Base-by-base conservation (phyloP, 2,113 vertebrate species). In the Cavia aperea region DNA sequence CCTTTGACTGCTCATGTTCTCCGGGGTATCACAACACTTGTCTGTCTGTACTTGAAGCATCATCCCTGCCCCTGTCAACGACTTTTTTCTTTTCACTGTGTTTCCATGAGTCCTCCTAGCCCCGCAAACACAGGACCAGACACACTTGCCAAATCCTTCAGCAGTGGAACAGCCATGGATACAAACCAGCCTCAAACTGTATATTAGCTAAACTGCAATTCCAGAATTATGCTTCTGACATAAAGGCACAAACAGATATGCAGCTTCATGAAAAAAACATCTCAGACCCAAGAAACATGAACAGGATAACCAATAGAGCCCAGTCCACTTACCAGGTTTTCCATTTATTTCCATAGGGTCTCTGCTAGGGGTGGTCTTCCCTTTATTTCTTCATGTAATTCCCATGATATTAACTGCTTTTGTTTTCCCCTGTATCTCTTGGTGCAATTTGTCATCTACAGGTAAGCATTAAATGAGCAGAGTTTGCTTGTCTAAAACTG, bases 1-100 rank as follows among this genome's bases (percentile, higher is more conserved):
- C 54, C 82, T 95, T 58, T 75, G 88, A 84, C 66, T 60, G 66
- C 81, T 56, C 29, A 23, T 39, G 49, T 94, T 83, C 86, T 81
- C 88, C 43, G 82, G 87, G 93, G 94, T 93, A 91, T 90, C 77
- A 75, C 87, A 89, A 84, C 21, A 54, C 63, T 63, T n/a, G 33
- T 29, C 39, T 51, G n/a, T 94, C 86, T 72, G 68, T 26, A 75
- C 58, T 36, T 84, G 73, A 65, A 89, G 81, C 33, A 29, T 85
- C 26, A 33, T 4, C 7, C 51, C 62, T 84, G 11, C 26, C 70
- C 4, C 49, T 82, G 23, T n/a, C 60, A 26, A 62, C 56, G 54
- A 60, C 18, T 7, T 70, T 36, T 7, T 62, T 51, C 81, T 91
- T 73, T 60, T 63, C 82, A 89, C 24, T 77, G 24, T 24, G n/a